Percentiles rank a stretch among this genome's conserved stretches.
Evolutionary conservation across 2,888 invertebrate genomes (phyloP).

Genomic region (Podabrus alpinus): DNA sequence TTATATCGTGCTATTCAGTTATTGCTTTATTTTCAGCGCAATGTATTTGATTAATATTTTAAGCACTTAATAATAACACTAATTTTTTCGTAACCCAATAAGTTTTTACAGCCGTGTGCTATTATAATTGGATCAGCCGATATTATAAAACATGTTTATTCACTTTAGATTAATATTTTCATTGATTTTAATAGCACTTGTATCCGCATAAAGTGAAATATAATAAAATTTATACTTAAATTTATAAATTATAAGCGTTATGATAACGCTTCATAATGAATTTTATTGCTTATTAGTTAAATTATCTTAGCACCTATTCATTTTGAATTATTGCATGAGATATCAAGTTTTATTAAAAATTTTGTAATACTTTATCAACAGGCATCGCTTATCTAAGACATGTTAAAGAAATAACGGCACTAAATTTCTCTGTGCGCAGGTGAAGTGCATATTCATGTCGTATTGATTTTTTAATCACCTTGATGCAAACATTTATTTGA

Average conservation of each 20-base stretch:
- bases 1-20: background rate
- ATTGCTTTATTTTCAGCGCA: background rate
- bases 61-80: background rate
- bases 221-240: background rate
- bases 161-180: no score
- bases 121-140: no score
- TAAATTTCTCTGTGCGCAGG: constrained; percentile 30
- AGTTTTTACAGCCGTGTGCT: background rate
- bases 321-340: background rate
- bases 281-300: no score
- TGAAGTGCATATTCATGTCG: constrained; percentile 42
- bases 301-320: background rate
- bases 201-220: no score
- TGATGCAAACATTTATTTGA: background rate
- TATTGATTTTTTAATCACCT: constrained; percentile 34
- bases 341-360: background rate
- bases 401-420: background rate
- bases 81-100: background rate
- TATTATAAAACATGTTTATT: no score
- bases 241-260: no score
- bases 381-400: background rate
- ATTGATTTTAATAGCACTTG: no score
- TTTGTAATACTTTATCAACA: background rate
- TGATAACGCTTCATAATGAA: background rate
- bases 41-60: background rate